Conservation (phyloP, 2,113 vertebrate genomes). For the Seriola rivoliana region DNA sequence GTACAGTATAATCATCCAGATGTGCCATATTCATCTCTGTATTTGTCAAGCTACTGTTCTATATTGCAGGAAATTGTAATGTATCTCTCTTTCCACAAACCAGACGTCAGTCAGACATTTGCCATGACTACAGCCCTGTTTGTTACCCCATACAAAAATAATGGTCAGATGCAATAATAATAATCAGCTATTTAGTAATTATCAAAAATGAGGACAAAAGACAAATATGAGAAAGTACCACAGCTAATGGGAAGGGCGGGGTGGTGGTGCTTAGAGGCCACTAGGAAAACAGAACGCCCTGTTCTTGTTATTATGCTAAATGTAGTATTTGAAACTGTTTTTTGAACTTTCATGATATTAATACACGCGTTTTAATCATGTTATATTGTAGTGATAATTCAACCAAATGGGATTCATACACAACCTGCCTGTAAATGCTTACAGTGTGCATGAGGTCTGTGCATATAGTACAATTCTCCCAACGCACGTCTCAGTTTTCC, state of each 20-base stretch:
- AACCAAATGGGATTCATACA: not conserved
- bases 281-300: slow-evolving; percentile 8
- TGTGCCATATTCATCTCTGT: not conserved
- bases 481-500: slow-evolving; percentile 12
- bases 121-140: not conserved
- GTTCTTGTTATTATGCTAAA: not conserved
- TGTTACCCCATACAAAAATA: not conserved
- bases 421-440: not conserved
- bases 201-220: slow-evolving; percentile 1
- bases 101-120: not conserved
- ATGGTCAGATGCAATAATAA: slow-evolving; percentile 5
- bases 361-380: not conserved
- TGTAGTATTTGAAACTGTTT: not conserved
- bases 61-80: not conserved
- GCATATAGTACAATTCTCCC: not conserved
- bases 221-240: slow-evolving; percentile 18
- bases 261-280: not conserved
- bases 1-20: not conserved
- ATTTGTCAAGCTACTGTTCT: not conserved
- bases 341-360: not conserved
- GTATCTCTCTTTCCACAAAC: slow-evolving; percentile 3
- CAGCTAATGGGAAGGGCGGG: slow-evolving; percentile 1
- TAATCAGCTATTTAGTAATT: slow-evolving; percentile 9
- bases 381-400: slow-evolving; percentile 10
- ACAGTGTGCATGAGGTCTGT: not conserved